These are phyloP conservation scores for Lithobates sylvaticus DNA, from an alignment of 2,797 vertebrate genomes.

Conservation along the genomic window DNA sequence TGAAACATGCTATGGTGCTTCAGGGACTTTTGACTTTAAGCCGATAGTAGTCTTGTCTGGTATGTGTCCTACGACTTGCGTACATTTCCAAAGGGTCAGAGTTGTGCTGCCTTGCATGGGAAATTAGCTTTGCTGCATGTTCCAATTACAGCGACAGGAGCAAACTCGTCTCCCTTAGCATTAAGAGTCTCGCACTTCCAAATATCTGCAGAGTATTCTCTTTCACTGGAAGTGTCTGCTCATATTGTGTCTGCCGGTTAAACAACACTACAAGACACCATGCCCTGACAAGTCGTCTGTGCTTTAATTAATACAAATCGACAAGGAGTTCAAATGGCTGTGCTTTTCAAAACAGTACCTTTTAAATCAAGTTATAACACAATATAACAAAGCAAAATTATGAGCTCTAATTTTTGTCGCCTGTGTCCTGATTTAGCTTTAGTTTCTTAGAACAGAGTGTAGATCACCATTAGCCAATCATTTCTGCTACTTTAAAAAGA, in stretches of 20 bases:
- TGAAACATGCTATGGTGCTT: conserved; percentile 59
- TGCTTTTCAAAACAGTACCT: neutral
- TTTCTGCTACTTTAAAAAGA: neutral
- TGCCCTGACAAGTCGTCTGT: conserved; percentile 29
- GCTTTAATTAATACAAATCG: conserved; percentile 43
- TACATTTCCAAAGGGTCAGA: conserved; percentile 53
- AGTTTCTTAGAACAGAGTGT: neutral
- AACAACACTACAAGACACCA: conserved; percentile 25
- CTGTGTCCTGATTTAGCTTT: conserved; percentile 42
- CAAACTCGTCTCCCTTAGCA: conserved; percentile 46
- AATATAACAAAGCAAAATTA: conserved; percentile 42
- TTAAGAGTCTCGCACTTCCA: conserved; percentile 48
- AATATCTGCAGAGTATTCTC: conserved; percentile 55
- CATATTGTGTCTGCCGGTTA: conserved; percentile 51
- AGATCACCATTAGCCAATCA: neutral
- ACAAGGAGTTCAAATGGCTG: conserved; percentile 28
- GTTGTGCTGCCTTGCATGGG: conserved; percentile 44
- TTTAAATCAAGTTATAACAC: conserved; percentile 41
- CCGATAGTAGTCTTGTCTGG: conserved; percentile 58
- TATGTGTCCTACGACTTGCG: conserved; percentile 43
- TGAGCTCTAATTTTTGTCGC: conserved; percentile 31
- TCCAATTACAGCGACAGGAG: conserved; percentile 62
- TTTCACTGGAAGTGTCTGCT: conserved; percentile 46
- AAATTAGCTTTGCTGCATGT: conserved; percentile 32
- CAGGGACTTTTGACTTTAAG: conserved; percentile 59